These are phyloP conservation scores for Cyanoramphus novaezelandiae DNA, from an alignment of 2,113 vertebrate genomes.

Conservation along the genomic window DNA sequence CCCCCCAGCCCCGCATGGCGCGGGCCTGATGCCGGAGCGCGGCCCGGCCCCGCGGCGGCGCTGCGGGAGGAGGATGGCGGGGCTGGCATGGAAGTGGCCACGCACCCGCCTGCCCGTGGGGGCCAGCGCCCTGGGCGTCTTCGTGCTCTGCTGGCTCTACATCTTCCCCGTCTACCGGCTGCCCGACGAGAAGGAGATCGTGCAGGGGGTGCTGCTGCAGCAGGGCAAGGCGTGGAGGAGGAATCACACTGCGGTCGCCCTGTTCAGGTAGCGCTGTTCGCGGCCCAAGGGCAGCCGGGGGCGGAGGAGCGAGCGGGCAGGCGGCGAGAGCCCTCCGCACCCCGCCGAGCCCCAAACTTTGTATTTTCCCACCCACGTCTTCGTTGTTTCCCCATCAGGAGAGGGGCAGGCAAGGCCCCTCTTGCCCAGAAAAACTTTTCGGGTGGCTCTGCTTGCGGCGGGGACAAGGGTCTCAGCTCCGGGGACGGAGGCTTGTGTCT, in stretches of 20 bases:
- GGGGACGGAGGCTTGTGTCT: not conserved
- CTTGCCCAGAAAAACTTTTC: not conserved
- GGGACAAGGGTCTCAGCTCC: not conserved
- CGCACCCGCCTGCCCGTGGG: conserved; percentile 85
- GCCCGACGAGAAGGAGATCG: conserved; percentile 88
- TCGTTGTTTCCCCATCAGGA: not conserved
- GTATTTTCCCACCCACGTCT: not conserved
- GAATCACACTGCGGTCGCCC: conserved; percentile 82
- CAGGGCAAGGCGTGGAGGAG: conserved; percentile 84
- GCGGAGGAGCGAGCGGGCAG: not conserved
- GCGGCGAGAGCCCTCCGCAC: too few relatives aligned
- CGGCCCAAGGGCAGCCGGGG: conserved; percentile 30
- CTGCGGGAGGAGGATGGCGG: conserved; percentile 63
- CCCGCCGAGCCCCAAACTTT: not conserved
- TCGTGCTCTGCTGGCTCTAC: conserved; percentile 93
- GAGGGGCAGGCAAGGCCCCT: not conserved
- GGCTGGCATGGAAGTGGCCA: conserved; percentile 82
- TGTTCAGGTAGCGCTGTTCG: conserved; percentile 83
- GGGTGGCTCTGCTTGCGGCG: not conserved
- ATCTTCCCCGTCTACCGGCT: conserved; percentile 87
- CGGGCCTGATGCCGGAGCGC: not conserved
- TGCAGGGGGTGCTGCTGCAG: conserved; percentile 86
- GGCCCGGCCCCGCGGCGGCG: not conserved
- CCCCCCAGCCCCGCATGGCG: not conserved
- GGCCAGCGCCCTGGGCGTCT: conserved; percentile 85